Evolutionary conservation across 1,140 invertebrate species (phyloP), one percentile per base, ranked within the genome.

Genomic region (Cydia amplana): DNA sequence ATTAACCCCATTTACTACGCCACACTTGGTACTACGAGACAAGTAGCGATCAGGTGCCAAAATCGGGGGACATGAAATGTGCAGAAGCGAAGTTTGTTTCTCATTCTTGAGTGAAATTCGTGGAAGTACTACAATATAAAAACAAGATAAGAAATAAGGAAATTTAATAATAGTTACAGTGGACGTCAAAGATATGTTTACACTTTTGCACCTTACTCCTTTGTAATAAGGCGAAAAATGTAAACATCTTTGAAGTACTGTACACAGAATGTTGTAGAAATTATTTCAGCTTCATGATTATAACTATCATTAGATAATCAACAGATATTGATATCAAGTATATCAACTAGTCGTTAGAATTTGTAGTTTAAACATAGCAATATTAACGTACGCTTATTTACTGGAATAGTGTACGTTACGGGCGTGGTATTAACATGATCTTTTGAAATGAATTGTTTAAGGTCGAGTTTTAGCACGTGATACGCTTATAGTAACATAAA

Each of bases 1-100:
- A 7, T 3, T 1, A 55, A 49, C 40, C 74, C 76, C 16, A 20
- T 77, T 78, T 46, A 32, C 73, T 80, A 76, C 74, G 40, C 74
- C 76, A 73, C 77, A 64, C 70, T 72, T 72, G 70, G 10, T 72
- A 72, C 70, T 72, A 23, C n/a, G 25, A 72, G 1, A 72, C 28
- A 36, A 49, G 70, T 72, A 72, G 70, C 18, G 23, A 36, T 72
- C 70, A 49, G 20, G 70, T 72, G 70, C 70, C 70, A 72, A 72
- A 72, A 46, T 49, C 10, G 70, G 70, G 70, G 70, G n/a, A 72
- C 36, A 46, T 72, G 28, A 46, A 32, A 16, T 49, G 70, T 36
- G 20, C 40, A 6, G 43, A 20, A 49, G 18, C 36, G 36, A 72
- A 72, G 70, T 72, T 72, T 43, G 43, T 23, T 18, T 16, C 43